Base-by-base conservation (phyloP, 2,888 invertebrate genomes). In the Latrodectus elegans region DNA sequence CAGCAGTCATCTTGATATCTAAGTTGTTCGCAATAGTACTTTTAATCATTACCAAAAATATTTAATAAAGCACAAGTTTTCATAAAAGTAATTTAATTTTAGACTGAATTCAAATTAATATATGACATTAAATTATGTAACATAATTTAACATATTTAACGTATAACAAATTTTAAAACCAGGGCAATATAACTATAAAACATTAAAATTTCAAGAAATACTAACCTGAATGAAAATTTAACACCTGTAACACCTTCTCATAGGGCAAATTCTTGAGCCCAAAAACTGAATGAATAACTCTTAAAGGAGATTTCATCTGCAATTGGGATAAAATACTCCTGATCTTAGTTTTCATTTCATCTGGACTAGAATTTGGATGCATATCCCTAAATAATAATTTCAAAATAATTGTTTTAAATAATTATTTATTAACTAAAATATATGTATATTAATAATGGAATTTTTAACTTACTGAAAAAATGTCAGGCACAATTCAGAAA, bases 261-360 rank as follows among this genome's bases (percentile, higher is more conserved):
- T 38, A 38, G 38, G 80, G 52, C 8, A 88, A 53, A 55, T 85
- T 82, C 55, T 78, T 88, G 60, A 88, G 71, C 15, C 88, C 85
- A 82, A 88, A 81, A 12, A 65, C 67, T 15, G 76, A 52, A 67
- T 88, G 84, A 77, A 88, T 22, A 4, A 85, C 82, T 71, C 78
- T 72, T 15, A 88, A 73, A 22, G 64, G 11, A 12, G 88, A 88
- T 26, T 82, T 78, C 51, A 74, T 71, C 60, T 85, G 85, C 8
- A 88, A 70, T 8, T 64, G 49, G n/a, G 75, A 70, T 12, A 88
- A 82, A 53, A 88, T 85, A 26, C 64, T 85, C 53, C 88, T 77
- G 4, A 64, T 65, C 68, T 88, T 85, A 12, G 26, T 74, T 15
- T 81, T 53, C 72, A 88, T 55, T 78, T 88, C 78, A 70, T 15